Base-by-base conservation (phyloP, 2,888 invertebrate species). In the Lamellibrachia columna region DNA sequence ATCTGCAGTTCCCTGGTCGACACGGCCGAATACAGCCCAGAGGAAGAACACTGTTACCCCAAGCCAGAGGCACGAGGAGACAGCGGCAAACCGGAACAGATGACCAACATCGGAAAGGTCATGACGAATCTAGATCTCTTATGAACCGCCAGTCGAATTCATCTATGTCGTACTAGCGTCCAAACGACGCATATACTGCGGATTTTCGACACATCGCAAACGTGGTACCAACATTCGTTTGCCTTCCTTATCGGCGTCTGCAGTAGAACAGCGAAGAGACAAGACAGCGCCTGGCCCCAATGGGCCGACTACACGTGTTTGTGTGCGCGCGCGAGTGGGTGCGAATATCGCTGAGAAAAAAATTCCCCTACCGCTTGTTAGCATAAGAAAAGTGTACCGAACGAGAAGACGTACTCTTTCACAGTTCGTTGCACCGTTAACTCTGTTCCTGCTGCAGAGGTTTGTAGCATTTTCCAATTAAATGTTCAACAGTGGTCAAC, bases 401-500 rank as follows among this genome's bases (percentile, higher is more conserved):
- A 75, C 75, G 22, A 15, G 22, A 75, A 0, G 15, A 22, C 75
- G 75, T 75, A 75, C 75, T 75, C 15, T 75, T 22, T 75, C 75
- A 75, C 40, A 75, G 75, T 75, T 75, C 75, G 75, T 75, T n/a
- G 75, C 22, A 75, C n/a, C 75, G 6, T 75, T 75, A 75, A 22
- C 75, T 6, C 75, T 75, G 22, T 11, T 75, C n/a, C 75, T 75
- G 75, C 75, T 15, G n/a, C 75, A 6, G 75, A 75, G 75, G 22
- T 75, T 6, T 75, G 75, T 75, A 15, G 15, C 75, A 75, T 22
- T 75, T 75, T 75, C 75, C 75, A 75, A 75, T 22, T 75, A 75
- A 75, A 75, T 75, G 75, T 22, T 75, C 75, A 75, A 75, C 75
- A 75, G 75, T 75, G 75, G 75, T 15, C 75, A 75, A 75, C 75